Percentiles rank a stretch among this genome's conserved stretches.
Evolutionary conservation across 2,113 vertebrate genomes (phyloP).

Genomic region (Tragelaphus scriptus): DNA sequence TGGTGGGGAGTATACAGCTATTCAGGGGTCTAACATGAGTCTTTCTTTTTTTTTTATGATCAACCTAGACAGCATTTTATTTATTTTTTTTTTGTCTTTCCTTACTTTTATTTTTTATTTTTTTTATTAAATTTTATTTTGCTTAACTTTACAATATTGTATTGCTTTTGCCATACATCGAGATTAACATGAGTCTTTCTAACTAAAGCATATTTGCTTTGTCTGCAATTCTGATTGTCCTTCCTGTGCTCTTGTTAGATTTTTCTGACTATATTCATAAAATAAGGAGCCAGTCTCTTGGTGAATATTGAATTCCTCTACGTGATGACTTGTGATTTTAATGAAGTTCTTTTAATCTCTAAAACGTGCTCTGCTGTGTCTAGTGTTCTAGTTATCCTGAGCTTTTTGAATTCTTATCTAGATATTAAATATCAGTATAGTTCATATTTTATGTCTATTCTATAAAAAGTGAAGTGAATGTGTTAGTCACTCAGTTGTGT

Average conservation of each 20-base stretch:
- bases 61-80: too few relatives aligned
- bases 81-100: too few relatives aligned
- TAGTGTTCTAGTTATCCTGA: background rate
- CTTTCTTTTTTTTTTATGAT: background rate
- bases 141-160: too few relatives aligned
- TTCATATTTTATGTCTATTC: background rate
- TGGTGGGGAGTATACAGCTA: background rate
- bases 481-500: background rate
- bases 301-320: slow-evolving; percentile 43
- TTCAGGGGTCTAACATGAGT: background rate
- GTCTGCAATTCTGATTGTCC: slow-evolving; percentile 24
- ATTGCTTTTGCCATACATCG: too few relatives aligned
- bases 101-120: too few relatives aligned
- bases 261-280: slow-evolving; percentile 51
- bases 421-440: background rate
- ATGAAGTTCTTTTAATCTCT: slow-evolving; percentile 39
- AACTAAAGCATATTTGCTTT: slow-evolving; percentile 53
- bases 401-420: background rate
- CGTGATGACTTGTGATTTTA: slow-evolving; percentile 53
- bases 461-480: background rate
- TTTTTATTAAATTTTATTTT: too few relatives aligned
- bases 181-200: background rate
- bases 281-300: slow-evolving; percentile 13
- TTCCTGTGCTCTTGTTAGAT: slow-evolving; percentile 47
- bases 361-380: slow-evolving; percentile 21